These are phyloP conservation scores for Pollenia griseotomentosa DNA, from an alignment of 2,888 invertebrate species.

Conservation along the genomic window DNA sequence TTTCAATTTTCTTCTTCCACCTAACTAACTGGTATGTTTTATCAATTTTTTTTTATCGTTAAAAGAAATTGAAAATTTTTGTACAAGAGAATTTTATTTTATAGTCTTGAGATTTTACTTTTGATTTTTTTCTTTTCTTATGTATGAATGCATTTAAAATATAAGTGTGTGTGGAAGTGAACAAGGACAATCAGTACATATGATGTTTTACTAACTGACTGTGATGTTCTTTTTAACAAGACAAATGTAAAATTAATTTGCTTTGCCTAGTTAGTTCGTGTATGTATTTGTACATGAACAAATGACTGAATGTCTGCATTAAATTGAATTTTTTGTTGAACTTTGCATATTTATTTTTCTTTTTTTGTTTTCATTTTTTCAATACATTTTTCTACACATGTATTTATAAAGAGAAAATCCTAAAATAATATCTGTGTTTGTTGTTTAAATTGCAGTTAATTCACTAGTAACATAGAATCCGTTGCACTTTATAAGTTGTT, in stretches of 20 bases:
- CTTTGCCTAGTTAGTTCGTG: constrained; percentile 54
- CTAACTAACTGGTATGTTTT: not conserved
- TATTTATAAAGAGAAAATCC: not conserved
- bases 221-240: constrained; percentile 69
- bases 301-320: constrained; percentile 68
- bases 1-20: constrained; percentile 8
- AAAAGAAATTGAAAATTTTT: constrained; percentile 54
- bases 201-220: constrained; percentile 53
- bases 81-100: constrained; percentile 36
- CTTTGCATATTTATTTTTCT: constrained; percentile 62
- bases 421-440: not conserved
- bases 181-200: constrained; percentile 53
- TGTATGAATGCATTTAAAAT: constrained; percentile 3
- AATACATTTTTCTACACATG: not conserved
- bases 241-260: constrained; percentile 72
- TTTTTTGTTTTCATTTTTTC: no score
- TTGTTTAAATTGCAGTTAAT: no score
- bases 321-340: constrained; percentile 68
- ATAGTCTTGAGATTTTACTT: not conserved
- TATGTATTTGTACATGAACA: not conserved
- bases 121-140: not conserved
- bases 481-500: no score
- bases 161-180: not conserved
- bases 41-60: constrained; percentile 1
- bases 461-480: no score